Evolutionary conservation across 2,888 invertebrate genomes (phyloP), one percentile per base, ranked within the genome.

Genomic region (Xestia c-nigrum): DNA sequence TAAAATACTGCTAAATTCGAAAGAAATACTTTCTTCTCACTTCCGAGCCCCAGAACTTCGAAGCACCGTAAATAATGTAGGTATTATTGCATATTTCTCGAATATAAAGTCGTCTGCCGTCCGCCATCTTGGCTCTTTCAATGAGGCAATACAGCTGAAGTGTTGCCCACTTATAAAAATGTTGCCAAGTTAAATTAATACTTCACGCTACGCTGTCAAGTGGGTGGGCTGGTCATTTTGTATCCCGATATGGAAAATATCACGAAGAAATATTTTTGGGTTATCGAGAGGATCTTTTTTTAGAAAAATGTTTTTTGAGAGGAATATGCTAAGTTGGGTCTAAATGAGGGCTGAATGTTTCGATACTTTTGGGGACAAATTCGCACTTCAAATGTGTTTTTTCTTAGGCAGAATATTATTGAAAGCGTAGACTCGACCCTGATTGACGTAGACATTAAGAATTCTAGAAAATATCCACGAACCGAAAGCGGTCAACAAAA

Each of bases 11-110:
- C 12, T n/a, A 43, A 52, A 24, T 40, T 71, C 1, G 10, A 16
- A 77, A 43, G 2, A 38, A 59, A 24, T 2, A n/a, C 21, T 59
- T 55, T n/a, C 40, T 87, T 81, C 72, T 9, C 10, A 80, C 66
- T 68, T 84, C 77, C 65, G 46, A 68, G 10, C 12, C 38, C 68
- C 24, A 76, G 83, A 85, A 89, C 87, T 91, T 88, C 85, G 86
- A 85, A 90, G 88, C 74, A 85, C 85, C 74, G 85, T 85, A 90
- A 92, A 92, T 92, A 91, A 92, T 90, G 92, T 93, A 93, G 81
- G 77, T 84, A 87, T 93, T 94, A 88, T 93, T 94, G 93, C 93
- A 94, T 94, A 94, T 94, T 93, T 92, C 92, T 90, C 91, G 89
- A 90, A 91, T 92, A 91, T 90, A 91, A 91, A 91, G 88, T 87